Evolutionary conservation across 2,113 vertebrate species (phyloP).

Genomic region (Camarhynchus parvulus): DNA sequence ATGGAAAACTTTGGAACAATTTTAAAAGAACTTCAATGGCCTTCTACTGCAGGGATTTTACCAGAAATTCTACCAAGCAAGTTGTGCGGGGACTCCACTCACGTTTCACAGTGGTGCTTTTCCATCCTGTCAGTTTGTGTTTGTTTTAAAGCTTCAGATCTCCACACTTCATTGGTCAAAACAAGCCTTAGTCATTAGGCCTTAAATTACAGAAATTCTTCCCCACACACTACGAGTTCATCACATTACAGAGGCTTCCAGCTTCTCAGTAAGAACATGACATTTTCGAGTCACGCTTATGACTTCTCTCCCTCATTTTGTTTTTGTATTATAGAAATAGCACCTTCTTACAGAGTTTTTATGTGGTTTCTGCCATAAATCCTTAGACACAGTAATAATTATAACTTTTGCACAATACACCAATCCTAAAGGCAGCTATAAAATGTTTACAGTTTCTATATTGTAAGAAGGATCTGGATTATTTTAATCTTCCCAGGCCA

Average conservation of each 20-base stretch:
- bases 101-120: conserved; percentile 89
- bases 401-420: conserved; percentile 95
- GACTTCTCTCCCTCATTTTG: conserved; percentile 71
- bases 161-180: conserved; percentile 76
- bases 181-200: conserved; percentile 81
- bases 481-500: conserved; percentile 82
- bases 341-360: conserved; percentile 84
- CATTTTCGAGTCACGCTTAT: conserved; percentile 59
- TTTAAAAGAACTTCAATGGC: conserved; percentile 73
- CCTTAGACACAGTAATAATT: conserved; percentile 81
- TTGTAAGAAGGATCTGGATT: conserved; percentile 81
- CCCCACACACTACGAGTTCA: conserved; percentile 77
- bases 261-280: conserved; percentile 75
- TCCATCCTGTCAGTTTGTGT: conserved; percentile 81
- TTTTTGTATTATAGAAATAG: conserved; percentile 80
- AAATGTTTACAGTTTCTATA: conserved; percentile 87
- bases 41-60: conserved; percentile 96
- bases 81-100: conserved; percentile 81
- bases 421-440: conserved; percentile 94
- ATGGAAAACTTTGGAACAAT: conserved; percentile 63
- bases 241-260: conserved; percentile 73
- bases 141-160: conserved; percentile 75
- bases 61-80: conserved; percentile 81
- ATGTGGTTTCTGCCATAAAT: conserved; percentile 82
- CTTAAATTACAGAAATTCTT: conserved; percentile 78